Conservation (phyloP, 30 jellyfish, hydroid and myxozoan genomes). For the Aurelia coerulea region DNA sequence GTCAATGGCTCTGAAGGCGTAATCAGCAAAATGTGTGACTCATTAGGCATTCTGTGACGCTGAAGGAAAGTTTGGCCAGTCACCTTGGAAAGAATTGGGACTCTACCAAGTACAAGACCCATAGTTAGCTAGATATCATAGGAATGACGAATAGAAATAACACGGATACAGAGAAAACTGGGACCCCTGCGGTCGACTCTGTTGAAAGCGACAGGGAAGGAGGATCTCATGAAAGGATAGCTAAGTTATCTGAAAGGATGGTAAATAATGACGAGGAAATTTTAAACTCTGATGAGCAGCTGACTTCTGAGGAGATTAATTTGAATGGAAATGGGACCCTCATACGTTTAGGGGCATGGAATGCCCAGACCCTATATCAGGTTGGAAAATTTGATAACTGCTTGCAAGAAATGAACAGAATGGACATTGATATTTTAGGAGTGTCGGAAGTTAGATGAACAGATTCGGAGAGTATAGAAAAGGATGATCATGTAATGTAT, state of each 20-base stretch:
- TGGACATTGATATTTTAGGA: slow-evolving; percentile 1
- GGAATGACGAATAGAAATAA: not conserved
- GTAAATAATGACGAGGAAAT: not conserved
- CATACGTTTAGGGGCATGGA: slow-evolving; percentile 44
- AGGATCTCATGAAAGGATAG: slow-evolving; percentile 4
- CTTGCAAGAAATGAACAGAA: slow-evolving; percentile 35
- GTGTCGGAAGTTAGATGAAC: slow-evolving; percentile 24
- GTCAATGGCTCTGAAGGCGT: slow-evolving; percentile 5
- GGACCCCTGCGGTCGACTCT: slow-evolving; percentile 1
- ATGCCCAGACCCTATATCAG: slow-evolving; percentile 21
- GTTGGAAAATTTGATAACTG: slow-evolving; percentile 26
- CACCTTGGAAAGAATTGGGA: no score
- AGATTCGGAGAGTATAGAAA: not conserved
- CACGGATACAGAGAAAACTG: slow-evolving; percentile 1
- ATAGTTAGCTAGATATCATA: not conserved
- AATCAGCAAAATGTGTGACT: not conserved
- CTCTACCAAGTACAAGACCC: not conserved
- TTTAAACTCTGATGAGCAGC: slow-evolving; percentile 3
- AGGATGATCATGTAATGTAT: not conserved
- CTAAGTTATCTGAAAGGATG: slow-evolving; percentile 1
- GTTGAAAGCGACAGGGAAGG: slow-evolving; percentile 4
- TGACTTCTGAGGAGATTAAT: slow-evolving; percentile 10
- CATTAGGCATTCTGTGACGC: not conserved
- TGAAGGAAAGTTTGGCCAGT: no score
- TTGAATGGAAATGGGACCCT: slow-evolving; percentile 1